Evolutionary conservation across 2,888 invertebrate species (phyloP), one percentile per base, ranked within the genome.

Genomic region (Tachystola acroxantha): DNA sequence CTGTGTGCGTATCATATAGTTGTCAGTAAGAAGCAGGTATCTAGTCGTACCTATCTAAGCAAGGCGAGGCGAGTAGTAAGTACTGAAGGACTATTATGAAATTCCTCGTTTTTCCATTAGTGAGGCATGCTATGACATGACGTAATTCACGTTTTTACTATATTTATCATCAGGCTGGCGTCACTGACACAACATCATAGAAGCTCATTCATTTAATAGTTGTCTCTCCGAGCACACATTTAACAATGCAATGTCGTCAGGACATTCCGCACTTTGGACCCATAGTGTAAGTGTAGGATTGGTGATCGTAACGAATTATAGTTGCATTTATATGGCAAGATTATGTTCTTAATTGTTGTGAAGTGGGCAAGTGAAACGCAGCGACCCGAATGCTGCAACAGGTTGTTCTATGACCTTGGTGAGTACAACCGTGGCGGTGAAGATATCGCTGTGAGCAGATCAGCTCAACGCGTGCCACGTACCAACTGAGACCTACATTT

Each of bases 71-170:
- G n/a, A 11, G 11, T 11, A 10, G 27, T 11, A 27, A 27, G 25
- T n/a, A 1, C 11, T 32, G 4, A 2, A 7, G 7, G 5, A 10
- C 20, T 22, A 22, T 22, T 10, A 31, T 19, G 25, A 32, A 9
- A 32, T 32, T 25, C 32, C 36, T 32, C 32, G 16, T 24, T 16
- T 37, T 33, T 37, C 24, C 37, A 32, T 32, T 37, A 32, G 20
- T 22, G 22, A 32, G 22, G 10, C 28, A 28, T 20, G 32, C 22
- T 12, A 38, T 48, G 42, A 48, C 39, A 53, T 69, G 66, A 68
- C 63, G 66, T 53, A 61, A 64, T 45, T 39, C 39, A 36, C 47
- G 44, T 54, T 57, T 62, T 58, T 58, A 64, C 53, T 57, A 50
- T 52, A 59, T 57, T 55, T 58, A 63, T 64, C 52, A 57, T 53